Evolutionary conservation across 1,140 invertebrate species (phyloP).

Genomic region (Leucophenga varia): DNA sequence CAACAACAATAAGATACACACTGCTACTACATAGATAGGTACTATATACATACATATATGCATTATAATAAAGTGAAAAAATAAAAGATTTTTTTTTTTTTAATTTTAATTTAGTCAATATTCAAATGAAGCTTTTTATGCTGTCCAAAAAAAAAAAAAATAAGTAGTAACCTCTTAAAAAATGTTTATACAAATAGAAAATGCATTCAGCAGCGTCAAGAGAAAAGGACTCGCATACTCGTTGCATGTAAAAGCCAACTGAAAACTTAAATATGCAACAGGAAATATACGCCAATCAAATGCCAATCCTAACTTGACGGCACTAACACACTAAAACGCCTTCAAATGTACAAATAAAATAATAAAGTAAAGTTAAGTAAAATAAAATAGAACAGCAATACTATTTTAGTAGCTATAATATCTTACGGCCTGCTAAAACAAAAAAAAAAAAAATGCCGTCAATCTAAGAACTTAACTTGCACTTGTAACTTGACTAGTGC

Average conservation of each 20-base stretch:
- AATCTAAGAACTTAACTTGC: too few relatives aligned
- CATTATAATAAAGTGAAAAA: slow-evolving; percentile 34
- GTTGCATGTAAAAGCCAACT: slow-evolving; percentile 28
- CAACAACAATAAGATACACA: slow-evolving; percentile 19
- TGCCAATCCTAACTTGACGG: slow-evolving; percentile 47
- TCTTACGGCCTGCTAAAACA: slow-evolving; percentile 6
- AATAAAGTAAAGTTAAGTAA: too few relatives aligned
- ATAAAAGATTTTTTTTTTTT: too few relatives aligned
- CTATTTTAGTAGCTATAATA: slow-evolving; percentile 11
- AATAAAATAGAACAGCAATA: too few relatives aligned
- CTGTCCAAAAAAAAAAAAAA: too few relatives aligned
- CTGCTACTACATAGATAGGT: slow-evolving; percentile 16
- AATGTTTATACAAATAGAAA: slow-evolving; percentile 50
- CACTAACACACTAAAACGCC: too few relatives aligned
- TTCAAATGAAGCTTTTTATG: too few relatives aligned
- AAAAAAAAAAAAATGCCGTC: slow-evolving; percentile 13
- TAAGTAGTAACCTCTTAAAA: too few relatives aligned
- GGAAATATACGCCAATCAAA: slow-evolving; percentile 54
- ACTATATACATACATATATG: slow-evolving; percentile 2
- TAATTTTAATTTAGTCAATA: too few relatives aligned
- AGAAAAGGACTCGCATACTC: slow-evolving; percentile 5
- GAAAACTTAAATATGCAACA: slow-evolving; percentile 49
- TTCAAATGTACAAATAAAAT: too few relatives aligned
- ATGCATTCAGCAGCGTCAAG: slow-evolving; percentile 27
- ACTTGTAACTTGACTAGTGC: too few relatives aligned